Conservation (phyloP, 2,797 vertebrate genomes). For the Lagorchestes hirsutus region DNA sequence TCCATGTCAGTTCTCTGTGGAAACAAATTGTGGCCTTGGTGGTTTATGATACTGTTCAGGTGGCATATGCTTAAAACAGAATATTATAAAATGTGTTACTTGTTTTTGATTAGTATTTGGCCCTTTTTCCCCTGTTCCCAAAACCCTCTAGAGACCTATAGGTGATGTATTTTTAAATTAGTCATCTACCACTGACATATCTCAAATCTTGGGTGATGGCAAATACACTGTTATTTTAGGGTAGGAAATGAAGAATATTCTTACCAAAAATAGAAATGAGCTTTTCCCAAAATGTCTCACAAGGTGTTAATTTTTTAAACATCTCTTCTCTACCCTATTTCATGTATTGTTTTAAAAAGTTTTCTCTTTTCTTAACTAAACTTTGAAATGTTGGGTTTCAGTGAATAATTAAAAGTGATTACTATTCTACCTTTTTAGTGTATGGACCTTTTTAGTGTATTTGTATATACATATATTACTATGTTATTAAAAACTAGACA, state of each 20-base stretch:
- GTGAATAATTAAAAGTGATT: constrained; percentile 24
- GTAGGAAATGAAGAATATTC: not conserved
- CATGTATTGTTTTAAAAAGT: not conserved
- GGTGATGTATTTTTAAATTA: not conserved
- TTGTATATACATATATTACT: not conserved
- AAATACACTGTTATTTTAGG: constrained; percentile 46
- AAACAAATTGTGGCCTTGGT: constrained; percentile 2
- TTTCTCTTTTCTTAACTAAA: constrained; percentile 29
- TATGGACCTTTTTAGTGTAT: not conserved
- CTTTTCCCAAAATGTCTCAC: constrained; percentile 44
- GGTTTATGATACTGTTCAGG: constrained; percentile 2
- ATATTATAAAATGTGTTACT: constrained; percentile 29
- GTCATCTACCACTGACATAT: constrained; percentile 29
- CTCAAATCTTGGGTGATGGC: not conserved
- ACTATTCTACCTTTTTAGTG: no score
- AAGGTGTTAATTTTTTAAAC: constrained; percentile 15
- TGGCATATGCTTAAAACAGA: constrained; percentile 34
- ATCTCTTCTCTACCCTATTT: constrained; percentile 22
- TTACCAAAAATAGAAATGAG: constrained; percentile 14
- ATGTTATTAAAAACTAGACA: constrained; percentile 41
- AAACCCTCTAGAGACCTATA: not conserved
- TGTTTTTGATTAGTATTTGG: constrained; percentile 8
- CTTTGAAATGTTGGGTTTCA: constrained; percentile 5
- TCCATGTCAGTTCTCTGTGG: not conserved
- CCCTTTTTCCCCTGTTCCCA: constrained; percentile 14